These are phyloP conservation scores for Parnassius apollo DNA, from an alignment of 2,888 invertebrate species.

Conservation along the genomic window DNA sequence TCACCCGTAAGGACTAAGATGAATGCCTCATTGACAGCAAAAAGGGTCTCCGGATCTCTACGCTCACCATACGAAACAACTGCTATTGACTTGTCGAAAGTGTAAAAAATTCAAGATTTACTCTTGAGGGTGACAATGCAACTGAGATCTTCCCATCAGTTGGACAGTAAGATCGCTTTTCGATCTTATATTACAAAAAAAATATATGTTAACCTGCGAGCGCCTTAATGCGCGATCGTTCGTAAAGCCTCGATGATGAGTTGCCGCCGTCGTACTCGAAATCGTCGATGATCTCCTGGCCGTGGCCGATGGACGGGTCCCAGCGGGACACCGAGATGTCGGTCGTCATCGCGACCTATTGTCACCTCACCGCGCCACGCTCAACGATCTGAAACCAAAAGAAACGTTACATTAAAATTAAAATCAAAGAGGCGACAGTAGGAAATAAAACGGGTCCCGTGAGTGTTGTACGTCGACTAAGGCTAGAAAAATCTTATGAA, in stretches of 20 bases:
- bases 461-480: no score
- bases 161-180: neutral
- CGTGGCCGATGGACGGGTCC: constrained; percentile 94
- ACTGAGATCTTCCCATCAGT: no score
- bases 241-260: constrained; percentile 98
- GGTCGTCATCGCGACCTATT: constrained; percentile 91
- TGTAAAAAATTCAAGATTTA: no score
- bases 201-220: constrained; percentile 88
- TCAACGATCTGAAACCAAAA: constrained; percentile 57
- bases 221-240: constrained; percentile 99
- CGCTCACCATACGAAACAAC: no score
- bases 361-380: constrained; percentile 64
- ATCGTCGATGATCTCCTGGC: constrained; percentile 96
- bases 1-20: no score
- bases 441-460: no score
- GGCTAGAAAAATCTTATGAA: no score
- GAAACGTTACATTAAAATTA: neutral
- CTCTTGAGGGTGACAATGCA: no score
- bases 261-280: constrained; percentile 99
- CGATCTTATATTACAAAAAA: neutral
- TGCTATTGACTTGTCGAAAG: no score
- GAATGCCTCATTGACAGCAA: no score
- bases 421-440: no score
- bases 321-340: constrained; percentile 98
- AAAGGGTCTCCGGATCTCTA: no score